phyloP scores from a whole-genome alignment of 2,797 vertebrate species.

The Phoebastria nigripes region DNA sequence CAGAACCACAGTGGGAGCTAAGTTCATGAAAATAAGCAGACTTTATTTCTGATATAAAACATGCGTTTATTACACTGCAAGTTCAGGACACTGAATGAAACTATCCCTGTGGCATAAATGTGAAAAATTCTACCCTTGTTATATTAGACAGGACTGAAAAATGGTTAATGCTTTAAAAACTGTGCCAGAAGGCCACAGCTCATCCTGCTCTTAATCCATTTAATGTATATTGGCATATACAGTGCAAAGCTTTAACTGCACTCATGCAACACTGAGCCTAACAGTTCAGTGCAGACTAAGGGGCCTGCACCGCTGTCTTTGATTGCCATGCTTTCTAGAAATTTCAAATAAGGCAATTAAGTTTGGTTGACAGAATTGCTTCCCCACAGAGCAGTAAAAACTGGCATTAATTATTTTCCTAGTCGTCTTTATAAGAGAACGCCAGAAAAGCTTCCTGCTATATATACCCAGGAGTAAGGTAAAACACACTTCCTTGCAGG shows the following conservation, averaged over 20 bases:
- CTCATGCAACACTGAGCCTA: rapidly evolving
- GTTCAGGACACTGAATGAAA: neutral
- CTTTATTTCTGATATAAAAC: neutral
- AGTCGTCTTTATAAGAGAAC: neutral
- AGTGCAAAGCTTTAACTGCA: neutral
- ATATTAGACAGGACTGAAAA: neutral
- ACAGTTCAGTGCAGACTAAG: rapidly evolving
- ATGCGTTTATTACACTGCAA: neutral
- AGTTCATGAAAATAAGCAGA: neutral
- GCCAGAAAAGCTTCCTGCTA: neutral
- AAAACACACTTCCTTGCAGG: rapidly evolving
- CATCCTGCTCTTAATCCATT: neutral
- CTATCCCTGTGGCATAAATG: neutral
- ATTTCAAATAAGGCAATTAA: neutral
- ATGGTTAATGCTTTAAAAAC: neutral
- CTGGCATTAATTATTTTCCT: neutral
- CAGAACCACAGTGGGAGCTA: neutral
- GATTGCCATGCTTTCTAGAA: neutral
- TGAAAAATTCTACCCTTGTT: neutral
- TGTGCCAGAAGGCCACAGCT: neutral
- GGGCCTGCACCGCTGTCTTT: rapidly evolving
- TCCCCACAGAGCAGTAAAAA: neutral
- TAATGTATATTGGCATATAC: rapidly evolving
- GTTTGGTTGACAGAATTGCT: neutral
- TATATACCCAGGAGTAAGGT: rapidly evolving